Evolutionary conservation across 2,888 invertebrate species (phyloP), one percentile per base, ranked within the genome.

Genomic region (Ennomos erosarius): DNA sequence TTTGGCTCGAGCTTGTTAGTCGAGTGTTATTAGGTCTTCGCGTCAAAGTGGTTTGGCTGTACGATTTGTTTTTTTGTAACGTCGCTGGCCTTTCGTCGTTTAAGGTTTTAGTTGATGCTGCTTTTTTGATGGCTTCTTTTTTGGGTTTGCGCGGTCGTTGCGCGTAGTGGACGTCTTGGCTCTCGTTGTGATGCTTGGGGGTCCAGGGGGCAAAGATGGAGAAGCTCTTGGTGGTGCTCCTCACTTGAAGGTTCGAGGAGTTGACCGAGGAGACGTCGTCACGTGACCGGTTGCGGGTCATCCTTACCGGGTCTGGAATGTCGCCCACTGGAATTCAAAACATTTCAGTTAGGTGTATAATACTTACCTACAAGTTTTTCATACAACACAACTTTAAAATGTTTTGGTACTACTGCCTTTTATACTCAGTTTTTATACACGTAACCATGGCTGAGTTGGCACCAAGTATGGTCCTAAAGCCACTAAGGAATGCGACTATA

Each of bases 161-260:
- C 10, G 95, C 95, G 85, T 96, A 96, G 79, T 96, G 96, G 26
- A 96, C 96, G 86, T 97, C 96, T 77, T 95, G 94, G 53, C 94
- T 94, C 72, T 96, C 96, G 74, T 93, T 93, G 75, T 94, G 93
- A 75, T 96, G 95, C 65, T 95, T 94, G 2, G 97, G 97, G 60
- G 95, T 95, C 97, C 97, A 97, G 4, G 97, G 97, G 0, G 97
- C 96, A 76, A 97, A 93, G 69, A 97, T 95, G 4, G 97, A 97
- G 73, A 97, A 96, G 62, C 96, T 97, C 48, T 95, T 93, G 10
- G 97, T 96, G 26, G 97, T 94, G 44, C 95, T 96, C 70, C 95
- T 94, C 48, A 95, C 94, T 81, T 96, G 95, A 5, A 94, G 87
- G 73, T 94, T 93, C 46, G 94, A 94, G 4, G 94, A 93, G 76